These are phyloP conservation scores for Clunio marinus DNA, from an alignment of 2,888 invertebrate species.

Conservation along the genomic window DNA sequence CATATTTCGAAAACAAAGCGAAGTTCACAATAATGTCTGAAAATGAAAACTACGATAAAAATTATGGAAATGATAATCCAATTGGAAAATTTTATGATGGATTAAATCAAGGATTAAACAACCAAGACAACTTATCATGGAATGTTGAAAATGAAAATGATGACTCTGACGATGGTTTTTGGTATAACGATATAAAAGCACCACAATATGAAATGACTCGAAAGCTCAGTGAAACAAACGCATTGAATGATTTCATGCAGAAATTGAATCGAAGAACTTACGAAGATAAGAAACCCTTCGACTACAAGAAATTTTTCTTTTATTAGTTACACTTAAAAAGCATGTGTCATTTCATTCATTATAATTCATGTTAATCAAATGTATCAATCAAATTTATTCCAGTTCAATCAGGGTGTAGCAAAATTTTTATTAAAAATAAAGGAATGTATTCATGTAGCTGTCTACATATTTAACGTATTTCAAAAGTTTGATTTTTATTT, in stretches of 20 bases:
- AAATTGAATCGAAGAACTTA: not conserved
- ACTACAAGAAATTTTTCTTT: not conserved
- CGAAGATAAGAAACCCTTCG: not conserved
- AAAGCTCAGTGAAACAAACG: not conserved
- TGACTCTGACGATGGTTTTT: not conserved
- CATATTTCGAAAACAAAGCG: too few relatives aligned
- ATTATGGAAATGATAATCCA: not conserved
- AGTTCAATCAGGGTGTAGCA: constrained; percentile 21
- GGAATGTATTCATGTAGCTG: not conserved
- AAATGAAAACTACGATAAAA: too few relatives aligned
- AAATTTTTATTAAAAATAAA: not conserved
- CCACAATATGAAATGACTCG: not conserved
- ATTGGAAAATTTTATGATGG: not conserved
- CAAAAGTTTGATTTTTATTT: not conserved
- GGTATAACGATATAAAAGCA: not conserved
- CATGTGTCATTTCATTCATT: too few relatives aligned
- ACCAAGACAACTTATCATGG: not conserved
- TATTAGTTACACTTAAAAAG: too few relatives aligned
- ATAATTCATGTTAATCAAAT: too few relatives aligned
- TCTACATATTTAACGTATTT: not conserved
- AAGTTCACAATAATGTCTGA: too few relatives aligned
- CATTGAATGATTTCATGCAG: not conserved
- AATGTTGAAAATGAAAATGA: not conserved
- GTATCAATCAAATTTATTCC: too few relatives aligned
- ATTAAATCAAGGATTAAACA: constrained; percentile 13